Evolutionary conservation across 2,113 vertebrate genomes (phyloP).

Genomic region (Phaethon lepturus): DNA sequence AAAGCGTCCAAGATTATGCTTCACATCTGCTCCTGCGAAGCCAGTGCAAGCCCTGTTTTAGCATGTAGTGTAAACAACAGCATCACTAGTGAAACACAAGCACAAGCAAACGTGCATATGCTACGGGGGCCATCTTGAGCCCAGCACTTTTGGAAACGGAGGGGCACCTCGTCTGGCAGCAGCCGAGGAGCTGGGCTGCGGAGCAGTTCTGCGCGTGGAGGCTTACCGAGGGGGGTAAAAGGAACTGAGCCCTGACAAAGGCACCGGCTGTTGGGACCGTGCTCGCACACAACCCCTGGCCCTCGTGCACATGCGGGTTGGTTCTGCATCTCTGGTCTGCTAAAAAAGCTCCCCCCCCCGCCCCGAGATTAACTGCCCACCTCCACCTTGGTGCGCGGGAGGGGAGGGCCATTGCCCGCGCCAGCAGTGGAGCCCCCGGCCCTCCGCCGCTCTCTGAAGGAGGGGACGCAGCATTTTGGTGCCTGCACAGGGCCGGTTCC

Average conservation of each 20-base stretch:
- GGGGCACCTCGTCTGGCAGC: background rate
- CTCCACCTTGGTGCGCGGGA: background rate
- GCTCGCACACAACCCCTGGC: fast-evolving
- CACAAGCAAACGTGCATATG: background rate
- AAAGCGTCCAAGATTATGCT: slow-evolving; percentile 76
- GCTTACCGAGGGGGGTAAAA: background rate
- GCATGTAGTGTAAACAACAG: slow-evolving; percentile 62
- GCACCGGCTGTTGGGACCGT: fast-evolving
- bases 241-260: background rate
- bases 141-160: fast-evolving
- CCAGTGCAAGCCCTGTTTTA: slow-evolving; percentile 56
- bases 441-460: too few relatives aligned
- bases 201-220: background rate
- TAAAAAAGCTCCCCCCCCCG: fast-evolving
- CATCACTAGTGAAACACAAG: slow-evolving; percentile 59
- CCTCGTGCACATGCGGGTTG: fast-evolving
- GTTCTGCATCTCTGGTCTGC: background rate
- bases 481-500: background rate
- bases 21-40: slow-evolving; percentile 78
- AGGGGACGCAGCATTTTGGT: fast-evolving
- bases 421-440: fast-evolving
- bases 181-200: background rate
- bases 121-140: background rate
- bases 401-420: too few relatives aligned
- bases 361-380: background rate